Conservation (phyloP, 2,888 invertebrate genomes). For the Megaustenia siamemsis region DNA sequence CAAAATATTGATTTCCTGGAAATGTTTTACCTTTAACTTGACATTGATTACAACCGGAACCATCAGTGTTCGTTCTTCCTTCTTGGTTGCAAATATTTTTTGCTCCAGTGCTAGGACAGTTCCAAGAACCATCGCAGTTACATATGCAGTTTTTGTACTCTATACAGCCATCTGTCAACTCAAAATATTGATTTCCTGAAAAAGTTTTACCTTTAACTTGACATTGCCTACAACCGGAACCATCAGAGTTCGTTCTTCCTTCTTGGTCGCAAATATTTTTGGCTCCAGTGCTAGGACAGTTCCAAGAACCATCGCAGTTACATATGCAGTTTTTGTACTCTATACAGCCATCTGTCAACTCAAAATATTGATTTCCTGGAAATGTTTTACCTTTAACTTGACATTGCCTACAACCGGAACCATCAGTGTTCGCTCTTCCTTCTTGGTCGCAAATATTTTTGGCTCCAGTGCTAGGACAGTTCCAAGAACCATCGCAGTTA, state of each 20-base stretch:
- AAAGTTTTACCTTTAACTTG: slow-evolving; percentile 54
- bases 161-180: slow-evolving; percentile 65
- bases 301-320: too few species aligned
- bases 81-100: slow-evolving; percentile 59
- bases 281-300: too few species aligned
- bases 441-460: slow-evolving; percentile 60
- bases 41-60: slow-evolving; percentile 53
- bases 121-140: slow-evolving; percentile 67
- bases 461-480: slow-evolving; percentile 62
- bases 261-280: too few species aligned
- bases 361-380: too few species aligned
- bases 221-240: slow-evolving; percentile 47
- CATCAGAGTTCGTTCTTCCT: too few species aligned
- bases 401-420: too few species aligned
- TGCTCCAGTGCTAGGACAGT: slow-evolving; percentile 61
- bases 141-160: slow-evolving; percentile 69
- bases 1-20: slow-evolving; percentile 63
- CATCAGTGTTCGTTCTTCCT: too few species aligned
- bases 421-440: slow-evolving; percentile 38
- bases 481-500: slow-evolving; percentile 67
- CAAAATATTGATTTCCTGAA: slow-evolving; percentile 62
- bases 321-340: too few species aligned
- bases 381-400: too few species aligned
- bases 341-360: too few species aligned
- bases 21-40: slow-evolving; percentile 54